Base-by-base conservation (phyloP, 2,113 vertebrate genomes). In the Rhinolophus ferrumequinum region DNA sequence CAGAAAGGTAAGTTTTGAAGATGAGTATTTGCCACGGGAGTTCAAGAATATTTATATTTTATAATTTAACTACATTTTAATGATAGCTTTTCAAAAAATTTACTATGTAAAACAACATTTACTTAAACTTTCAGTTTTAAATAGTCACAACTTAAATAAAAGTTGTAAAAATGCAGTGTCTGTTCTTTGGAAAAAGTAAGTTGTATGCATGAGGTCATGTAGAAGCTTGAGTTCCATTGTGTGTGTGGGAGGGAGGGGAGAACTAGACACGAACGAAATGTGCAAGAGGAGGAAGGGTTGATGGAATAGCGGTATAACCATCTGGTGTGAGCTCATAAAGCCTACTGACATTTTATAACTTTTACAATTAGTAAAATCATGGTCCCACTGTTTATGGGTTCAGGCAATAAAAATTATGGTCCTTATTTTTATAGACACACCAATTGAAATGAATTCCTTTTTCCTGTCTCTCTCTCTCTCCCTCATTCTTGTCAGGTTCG, bases 71-170 rank as follows among this genome's bases (percentile, higher is more conserved):
- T 76, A 70, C 3, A 77, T 66, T 88, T 92, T 89, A 92, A 86
- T 86, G 38, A 94, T 24, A 86, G 35, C 7, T 94, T 93, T 87
- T 83, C 6, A 73, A 14, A 28, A 69, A 88, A 91, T 66, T 60
- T 79, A 56, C 54, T 73, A 96, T 2, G 19, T 60, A 70, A 77
- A 88, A 83, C 6, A 76, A 96, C 5, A 93, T 44, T 77, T 58
- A 76, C 35, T 87, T 70, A 64, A 94, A 96, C 38, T 66, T 93
- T 69, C 26, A 88, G 44, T 70, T 82, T 90, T 83, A 94, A 90
- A 86, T 87, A 90, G 33, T 26, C 16, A 72, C 15, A 93, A 79
- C 4, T 67, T 97, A 41, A 64, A 80, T 54, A 82, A 75, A 90
- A 41, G 3, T 56, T 90, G 72, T 76, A 41, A 92, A 92, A 88